Conservation (phyloP, 2,113 vertebrate species). For the Eolophus roseicapilla region DNA sequence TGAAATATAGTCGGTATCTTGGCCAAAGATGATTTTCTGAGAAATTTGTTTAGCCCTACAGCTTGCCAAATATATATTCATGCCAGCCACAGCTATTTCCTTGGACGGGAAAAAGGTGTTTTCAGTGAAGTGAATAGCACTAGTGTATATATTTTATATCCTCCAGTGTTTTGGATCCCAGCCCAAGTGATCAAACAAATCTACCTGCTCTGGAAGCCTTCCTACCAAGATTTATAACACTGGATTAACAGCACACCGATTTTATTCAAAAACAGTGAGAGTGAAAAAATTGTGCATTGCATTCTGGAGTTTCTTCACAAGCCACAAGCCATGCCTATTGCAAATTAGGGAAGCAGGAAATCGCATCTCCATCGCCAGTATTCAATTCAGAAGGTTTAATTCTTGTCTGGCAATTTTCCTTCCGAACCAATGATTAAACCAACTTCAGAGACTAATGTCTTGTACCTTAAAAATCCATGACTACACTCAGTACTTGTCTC, state of each 20-base stretch:
- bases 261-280: conserved; percentile 54
- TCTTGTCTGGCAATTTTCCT: conserved; percentile 26
- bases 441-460: not conserved
- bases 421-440: not conserved
- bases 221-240: conserved; percentile 37
- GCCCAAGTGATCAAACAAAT: conserved; percentile 63
- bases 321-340: not conserved
- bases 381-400: conserved; percentile 33
- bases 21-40: conserved; percentile 28
- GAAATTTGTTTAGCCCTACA: conserved; percentile 45
- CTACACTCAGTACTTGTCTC: not conserved
- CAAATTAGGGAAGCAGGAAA: conserved; percentile 36
- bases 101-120: conserved; percentile 59
- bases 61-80: conserved; percentile 58
- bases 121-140: conserved; percentile 45
- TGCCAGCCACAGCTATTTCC: conserved; percentile 65
- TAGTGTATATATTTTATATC: conserved; percentile 42
- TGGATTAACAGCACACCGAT: conserved; percentile 53
- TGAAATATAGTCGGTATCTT: conserved; percentile 21
- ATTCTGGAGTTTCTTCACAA: conserved; percentile 20
- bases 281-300: conserved; percentile 8
- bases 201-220: conserved; percentile 55
- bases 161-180: conserved; percentile 55
- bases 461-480: conserved; percentile 28
- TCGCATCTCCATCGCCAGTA: conserved; percentile 18